Evolutionary conservation across 2,113 vertebrate genomes (phyloP).

Genomic region (Daphoenositta chrysoptera): DNA sequence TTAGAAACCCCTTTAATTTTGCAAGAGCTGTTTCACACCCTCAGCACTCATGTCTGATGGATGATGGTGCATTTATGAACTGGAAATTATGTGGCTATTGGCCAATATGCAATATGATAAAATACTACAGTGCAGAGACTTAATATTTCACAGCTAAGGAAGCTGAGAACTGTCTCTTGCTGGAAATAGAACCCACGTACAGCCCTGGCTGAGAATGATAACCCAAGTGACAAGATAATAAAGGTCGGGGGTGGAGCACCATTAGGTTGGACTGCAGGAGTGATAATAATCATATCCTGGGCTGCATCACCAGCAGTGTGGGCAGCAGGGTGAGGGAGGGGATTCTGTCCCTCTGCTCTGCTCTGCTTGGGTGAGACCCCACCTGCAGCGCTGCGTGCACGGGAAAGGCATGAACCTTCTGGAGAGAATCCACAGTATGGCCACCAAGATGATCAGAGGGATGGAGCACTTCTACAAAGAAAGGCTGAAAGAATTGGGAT

Average conservation of each 20-base stretch:
- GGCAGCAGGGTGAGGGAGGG: neutral
- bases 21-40: neutral
- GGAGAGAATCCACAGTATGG: neutral
- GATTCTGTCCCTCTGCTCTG: neutral
- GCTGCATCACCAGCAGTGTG: neutral
- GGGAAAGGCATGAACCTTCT: neutral
- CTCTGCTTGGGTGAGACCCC: neutral
- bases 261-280: neutral
- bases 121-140: constrained; percentile 22
- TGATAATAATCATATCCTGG: neutral
- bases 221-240: neutral
- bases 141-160: constrained; percentile 48
- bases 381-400: neutral
- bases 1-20: neutral
- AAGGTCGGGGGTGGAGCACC: neutral
- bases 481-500: neutral
- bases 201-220: neutral
- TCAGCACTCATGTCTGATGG: constrained; percentile 17
- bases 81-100: constrained; percentile 49
- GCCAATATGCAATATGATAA: constrained; percentile 41
- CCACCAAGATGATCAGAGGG: neutral
- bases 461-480: neutral
- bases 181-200: neutral
- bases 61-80: constrained; percentile 51
- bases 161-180: neutral